Evolutionary conservation across 2,888 invertebrate genomes (phyloP).

Genomic region (Drosophila anceps): DNA sequence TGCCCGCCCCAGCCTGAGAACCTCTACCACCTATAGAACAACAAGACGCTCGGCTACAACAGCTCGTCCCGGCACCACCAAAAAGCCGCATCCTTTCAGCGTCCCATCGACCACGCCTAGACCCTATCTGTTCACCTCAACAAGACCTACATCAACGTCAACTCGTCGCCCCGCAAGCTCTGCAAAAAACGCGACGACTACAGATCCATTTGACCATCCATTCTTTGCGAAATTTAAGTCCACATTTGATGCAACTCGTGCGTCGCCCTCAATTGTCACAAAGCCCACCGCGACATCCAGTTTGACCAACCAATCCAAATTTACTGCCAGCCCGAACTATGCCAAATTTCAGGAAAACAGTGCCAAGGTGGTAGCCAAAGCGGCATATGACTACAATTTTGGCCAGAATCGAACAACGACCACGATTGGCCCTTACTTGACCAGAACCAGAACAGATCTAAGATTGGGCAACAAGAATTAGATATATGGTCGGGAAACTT

Average conservation of each 20-base stretch:
- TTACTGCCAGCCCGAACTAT: conserved; percentile 62
- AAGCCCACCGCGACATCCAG: conserved; percentile 28
- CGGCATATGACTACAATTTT: conserved; percentile 56
- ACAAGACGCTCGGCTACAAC: conserved; percentile 10
- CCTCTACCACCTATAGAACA: conserved; percentile 6
- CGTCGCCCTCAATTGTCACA: not conserved
- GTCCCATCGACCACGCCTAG: conserved; percentile 54
- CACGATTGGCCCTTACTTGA: conserved; percentile 29
- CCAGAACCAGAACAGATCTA: conserved; percentile 12
- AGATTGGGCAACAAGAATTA: conserved; percentile 32
- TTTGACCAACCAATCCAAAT: conserved; percentile 22
- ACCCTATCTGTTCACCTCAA: conserved; percentile 64
- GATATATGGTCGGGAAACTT: conserved; percentile 26
- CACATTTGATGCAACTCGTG: conserved; percentile 33
- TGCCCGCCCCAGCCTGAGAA: not conserved
- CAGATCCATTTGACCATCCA: conserved; percentile 57
- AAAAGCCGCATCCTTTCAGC: not conserved
- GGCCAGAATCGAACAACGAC: conserved; percentile 46
- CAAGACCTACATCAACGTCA: conserved; percentile 21
- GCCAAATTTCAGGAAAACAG: conserved; percentile 64
- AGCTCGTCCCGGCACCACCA: conserved; percentile 2
- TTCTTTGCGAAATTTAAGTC: conserved; percentile 66
- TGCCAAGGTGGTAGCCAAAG: conserved; percentile 56
- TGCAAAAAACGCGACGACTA: conserved; percentile 31
- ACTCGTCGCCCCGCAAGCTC: conserved; percentile 38